Percentiles rank a stretch among this genome's conserved stretches.
Conservation (phyloP, 2,113 vertebrate species). For the Eudyptes chrysolophus region DNA sequence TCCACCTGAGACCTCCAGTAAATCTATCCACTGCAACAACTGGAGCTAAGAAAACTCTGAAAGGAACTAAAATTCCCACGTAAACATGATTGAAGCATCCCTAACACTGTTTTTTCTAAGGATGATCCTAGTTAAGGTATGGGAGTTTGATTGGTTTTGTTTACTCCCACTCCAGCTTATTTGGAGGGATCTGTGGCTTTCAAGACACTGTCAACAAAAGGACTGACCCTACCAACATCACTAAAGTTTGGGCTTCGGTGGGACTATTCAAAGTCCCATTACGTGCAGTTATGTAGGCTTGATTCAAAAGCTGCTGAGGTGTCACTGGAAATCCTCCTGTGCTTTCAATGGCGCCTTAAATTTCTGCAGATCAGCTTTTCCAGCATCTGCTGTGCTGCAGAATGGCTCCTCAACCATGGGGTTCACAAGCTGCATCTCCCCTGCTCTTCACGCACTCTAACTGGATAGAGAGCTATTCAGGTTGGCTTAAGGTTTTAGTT, state of each 20-base stretch:
- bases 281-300: neutral
- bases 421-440: neutral
- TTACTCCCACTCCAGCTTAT: neutral
- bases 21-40: neutral
- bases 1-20: constrained; percentile 41
- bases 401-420: neutral
- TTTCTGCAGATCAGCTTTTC: constrained; percentile 35
- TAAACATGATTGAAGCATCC: neutral
- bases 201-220: neutral
- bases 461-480: neutral
- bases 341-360: neutral
- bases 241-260: neutral
- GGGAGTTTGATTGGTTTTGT: neutral
- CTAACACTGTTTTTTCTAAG: neutral
- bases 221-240: rapidly evolving
- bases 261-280: neutral
- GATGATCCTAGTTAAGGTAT: neutral
- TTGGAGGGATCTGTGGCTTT: neutral
- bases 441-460: neutral
- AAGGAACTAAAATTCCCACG: constrained; percentile 2
- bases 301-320: constrained; percentile 9
- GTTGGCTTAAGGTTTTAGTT: constrained; percentile 36
- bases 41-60: neutral
- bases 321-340: neutral
- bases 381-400: neutral